Evolutionary conservation across 2,113 vertebrate genomes (phyloP).

Genomic region (Pagrus major): DNA sequence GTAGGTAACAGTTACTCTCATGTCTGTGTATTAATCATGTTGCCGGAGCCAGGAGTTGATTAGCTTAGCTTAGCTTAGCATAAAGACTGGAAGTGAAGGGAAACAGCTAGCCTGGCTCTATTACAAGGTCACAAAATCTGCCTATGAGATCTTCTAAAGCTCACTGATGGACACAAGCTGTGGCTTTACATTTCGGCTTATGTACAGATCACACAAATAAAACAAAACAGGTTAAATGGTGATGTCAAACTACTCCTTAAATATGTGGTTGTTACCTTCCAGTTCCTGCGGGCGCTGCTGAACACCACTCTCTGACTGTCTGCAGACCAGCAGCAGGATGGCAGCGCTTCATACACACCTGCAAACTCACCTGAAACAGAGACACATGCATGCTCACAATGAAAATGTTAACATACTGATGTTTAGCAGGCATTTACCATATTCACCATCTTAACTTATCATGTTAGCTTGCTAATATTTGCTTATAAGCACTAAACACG

Average conservation of each 20-base stretch:
- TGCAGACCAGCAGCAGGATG: constrained; percentile 85
- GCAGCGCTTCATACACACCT: constrained; percentile 82
- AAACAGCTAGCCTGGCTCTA: too few species aligned
- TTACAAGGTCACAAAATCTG: background rate
- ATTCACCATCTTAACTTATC: too few species aligned
- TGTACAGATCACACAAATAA: background rate
- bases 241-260: background rate
- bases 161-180: background rate
- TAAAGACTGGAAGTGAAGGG: too few species aligned
- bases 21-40: background rate
- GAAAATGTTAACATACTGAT: too few species aligned
- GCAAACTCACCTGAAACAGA: constrained; percentile 78
- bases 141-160: background rate
- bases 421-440: too few species aligned
- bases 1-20: background rate
- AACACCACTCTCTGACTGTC: constrained; percentile 86
- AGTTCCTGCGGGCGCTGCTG: constrained; percentile 83
- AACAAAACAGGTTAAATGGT: background rate
- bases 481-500: too few species aligned
- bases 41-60: background rate
- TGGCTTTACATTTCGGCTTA: background rate
- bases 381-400: background rate
- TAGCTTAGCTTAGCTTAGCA: background rate
- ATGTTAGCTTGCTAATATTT: too few species aligned
- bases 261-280: constrained; percentile 75